These are phyloP conservation scores for Amphibalanus amphitrite DNA, from an alignment of 1,140 invertebrate species.

Conservation along the genomic window DNA sequence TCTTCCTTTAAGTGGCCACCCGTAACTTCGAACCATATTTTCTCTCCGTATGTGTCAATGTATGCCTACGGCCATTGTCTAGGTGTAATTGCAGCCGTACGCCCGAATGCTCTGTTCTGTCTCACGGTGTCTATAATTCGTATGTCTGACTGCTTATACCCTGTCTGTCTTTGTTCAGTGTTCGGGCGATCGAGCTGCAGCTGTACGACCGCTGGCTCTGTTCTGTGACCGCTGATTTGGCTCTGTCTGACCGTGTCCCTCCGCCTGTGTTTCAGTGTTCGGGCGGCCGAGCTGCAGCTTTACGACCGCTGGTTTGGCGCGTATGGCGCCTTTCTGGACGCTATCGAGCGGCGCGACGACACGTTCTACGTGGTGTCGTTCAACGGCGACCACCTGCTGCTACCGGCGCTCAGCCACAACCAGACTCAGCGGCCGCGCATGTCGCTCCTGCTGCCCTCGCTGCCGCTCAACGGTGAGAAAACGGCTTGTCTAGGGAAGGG, in stretches of 20 bases:
- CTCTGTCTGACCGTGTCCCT: not conserved
- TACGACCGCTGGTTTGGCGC: conserved; percentile 20
- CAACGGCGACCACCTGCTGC: conserved; percentile 58
- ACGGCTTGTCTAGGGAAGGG: conserved; percentile 10
- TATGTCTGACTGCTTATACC: not conserved
- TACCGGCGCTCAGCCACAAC: conserved; percentile 66
- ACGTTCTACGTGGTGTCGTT: conserved; percentile 89
- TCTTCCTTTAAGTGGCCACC: too few species aligned
- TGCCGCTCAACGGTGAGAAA: conserved; percentile 32
- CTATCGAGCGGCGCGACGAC: conserved; percentile 63
- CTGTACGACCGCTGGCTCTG: too few species aligned
- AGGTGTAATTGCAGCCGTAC: too few species aligned
- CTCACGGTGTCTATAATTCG: not conserved
- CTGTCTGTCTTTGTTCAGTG: not conserved
- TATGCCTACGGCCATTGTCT: too few species aligned
- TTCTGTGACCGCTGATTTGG: too few species aligned
- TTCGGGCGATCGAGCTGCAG: conserved; percentile 14
- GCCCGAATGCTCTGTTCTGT: too few species aligned
- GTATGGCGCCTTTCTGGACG: conserved; percentile 42
- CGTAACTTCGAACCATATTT: too few species aligned
- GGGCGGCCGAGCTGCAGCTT: conserved; percentile 21
- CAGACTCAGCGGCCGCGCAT: conserved; percentile 67
- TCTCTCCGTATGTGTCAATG: too few species aligned
- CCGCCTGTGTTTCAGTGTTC: not conserved
- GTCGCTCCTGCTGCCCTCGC: conserved; percentile 69